Evolutionary conservation across 2,113 vertebrate species (phyloP).

Genomic region (Formicarius rufipectus): DNA sequence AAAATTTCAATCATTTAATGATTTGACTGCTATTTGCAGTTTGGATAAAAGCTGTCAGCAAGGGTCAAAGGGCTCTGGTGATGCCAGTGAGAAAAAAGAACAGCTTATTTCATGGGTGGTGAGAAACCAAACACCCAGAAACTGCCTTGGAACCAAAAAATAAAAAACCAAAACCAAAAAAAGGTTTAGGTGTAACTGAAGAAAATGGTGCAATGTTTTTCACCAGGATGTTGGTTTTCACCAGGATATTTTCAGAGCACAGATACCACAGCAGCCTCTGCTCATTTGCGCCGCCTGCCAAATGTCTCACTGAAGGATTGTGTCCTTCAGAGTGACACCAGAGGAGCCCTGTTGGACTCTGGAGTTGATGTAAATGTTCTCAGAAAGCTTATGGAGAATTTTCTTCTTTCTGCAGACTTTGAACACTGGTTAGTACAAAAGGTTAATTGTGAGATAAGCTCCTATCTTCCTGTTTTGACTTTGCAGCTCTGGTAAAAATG

Average conservation of each 20-base stretch:
- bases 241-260: not conserved
- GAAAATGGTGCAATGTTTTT: not conserved
- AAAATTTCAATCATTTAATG: not conserved
- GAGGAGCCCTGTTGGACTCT: not conserved
- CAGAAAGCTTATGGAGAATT: not conserved
- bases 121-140: not conserved
- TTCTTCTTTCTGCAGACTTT: not conserved
- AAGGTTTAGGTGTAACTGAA: not conserved
- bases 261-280: not conserved
- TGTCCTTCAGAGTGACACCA: not conserved
- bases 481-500: not conserved
- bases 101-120: not conserved
- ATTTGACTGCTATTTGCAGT: not conserved
- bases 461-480: slow-evolving; percentile 13
- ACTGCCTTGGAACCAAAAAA: not conserved
- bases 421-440: not conserved
- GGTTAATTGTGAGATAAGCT: slow-evolving; percentile 55
- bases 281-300: not conserved
- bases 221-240: not conserved
- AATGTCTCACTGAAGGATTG: not conserved
- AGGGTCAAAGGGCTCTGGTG: not conserved
- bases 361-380: not conserved
- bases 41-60: not conserved
- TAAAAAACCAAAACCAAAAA: not conserved
- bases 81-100: not conserved